phyloP scores from a whole-genome alignment of 2,113 vertebrate species.

The Phasianus colchicus region DNA sequence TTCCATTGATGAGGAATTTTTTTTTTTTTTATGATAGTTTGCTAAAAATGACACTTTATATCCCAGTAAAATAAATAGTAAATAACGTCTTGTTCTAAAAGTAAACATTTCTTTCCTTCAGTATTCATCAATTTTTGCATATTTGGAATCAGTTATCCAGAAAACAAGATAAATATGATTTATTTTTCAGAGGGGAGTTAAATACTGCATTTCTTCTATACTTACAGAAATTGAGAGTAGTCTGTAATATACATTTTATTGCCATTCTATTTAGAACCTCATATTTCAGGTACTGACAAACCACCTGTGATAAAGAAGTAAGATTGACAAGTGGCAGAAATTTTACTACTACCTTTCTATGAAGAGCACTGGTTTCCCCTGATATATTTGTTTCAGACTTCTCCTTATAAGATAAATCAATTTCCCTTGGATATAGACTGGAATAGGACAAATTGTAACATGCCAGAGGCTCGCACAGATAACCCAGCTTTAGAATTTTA shows the following conservation, averaged over 20 bases:
- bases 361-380: background rate
- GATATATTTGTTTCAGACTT: background rate
- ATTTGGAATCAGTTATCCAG: background rate
- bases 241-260: background rate
- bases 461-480: background rate
- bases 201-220: background rate
- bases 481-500: background rate
- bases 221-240: background rate
- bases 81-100: background rate
- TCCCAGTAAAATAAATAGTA: fast-evolving
- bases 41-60: background rate
- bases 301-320: background rate
- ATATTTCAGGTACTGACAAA: background rate
- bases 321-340: background rate
- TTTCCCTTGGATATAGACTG: background rate
- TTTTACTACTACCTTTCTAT: background rate
- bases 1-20: fast-evolving
- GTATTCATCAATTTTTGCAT: background rate
- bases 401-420: background rate
- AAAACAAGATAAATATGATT: background rate
- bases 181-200: background rate
- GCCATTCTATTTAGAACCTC: background rate
- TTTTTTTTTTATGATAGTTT: background rate
- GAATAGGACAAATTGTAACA: background rate
- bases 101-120: background rate